Conservation (phyloP, 2,888 invertebrate species). For the Drosophila anceps region DNA sequence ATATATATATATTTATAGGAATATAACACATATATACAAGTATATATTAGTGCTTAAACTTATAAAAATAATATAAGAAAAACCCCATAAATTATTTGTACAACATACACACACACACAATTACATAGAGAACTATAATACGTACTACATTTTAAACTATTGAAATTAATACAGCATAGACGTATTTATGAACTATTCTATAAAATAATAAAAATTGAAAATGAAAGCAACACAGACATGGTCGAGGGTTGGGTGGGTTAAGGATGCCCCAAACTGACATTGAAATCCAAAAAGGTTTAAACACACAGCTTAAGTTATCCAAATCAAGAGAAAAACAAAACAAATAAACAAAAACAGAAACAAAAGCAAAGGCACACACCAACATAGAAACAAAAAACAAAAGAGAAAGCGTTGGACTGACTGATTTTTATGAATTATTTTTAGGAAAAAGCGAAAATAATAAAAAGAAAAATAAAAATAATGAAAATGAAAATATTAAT, state of each 20-base stretch:
- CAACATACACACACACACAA: constrained; percentile 44
- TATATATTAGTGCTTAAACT: constrained; percentile 44
- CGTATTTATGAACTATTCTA: constrained; percentile 58
- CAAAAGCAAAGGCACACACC: constrained; percentile 39
- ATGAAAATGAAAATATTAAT: constrained; percentile 18
- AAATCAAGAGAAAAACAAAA: constrained; percentile 5
- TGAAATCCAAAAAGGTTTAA: constrained; percentile 24
- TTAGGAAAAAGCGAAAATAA: constrained; percentile 26
- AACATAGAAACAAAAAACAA: constrained; percentile 52
- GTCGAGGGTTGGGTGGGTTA: constrained; percentile 11
- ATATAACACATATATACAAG: constrained; percentile 30
- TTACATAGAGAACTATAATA: constrained; percentile 52
- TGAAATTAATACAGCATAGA: constrained; percentile 61
- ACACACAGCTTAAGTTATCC: constrained; percentile 14
- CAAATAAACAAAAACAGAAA: constrained; percentile 27
- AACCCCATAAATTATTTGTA: constrained; percentile 58
- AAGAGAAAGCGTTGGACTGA: constrained; percentile 72
- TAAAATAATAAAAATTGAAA: constrained; percentile 12
- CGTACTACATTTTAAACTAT: constrained; percentile 75
- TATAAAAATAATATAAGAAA: constrained; percentile 14
- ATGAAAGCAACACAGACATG: constrained; percentile 20
- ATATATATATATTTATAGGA: constrained; percentile 30
- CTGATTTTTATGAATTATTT: constrained; percentile 76
- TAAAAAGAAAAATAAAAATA: constrained; percentile 10
- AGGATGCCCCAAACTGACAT: constrained; percentile 13